These are phyloP conservation scores for Uloborus diversus DNA, from an alignment of 1,140 invertebrate genomes.

Conservation along the genomic window DNA sequence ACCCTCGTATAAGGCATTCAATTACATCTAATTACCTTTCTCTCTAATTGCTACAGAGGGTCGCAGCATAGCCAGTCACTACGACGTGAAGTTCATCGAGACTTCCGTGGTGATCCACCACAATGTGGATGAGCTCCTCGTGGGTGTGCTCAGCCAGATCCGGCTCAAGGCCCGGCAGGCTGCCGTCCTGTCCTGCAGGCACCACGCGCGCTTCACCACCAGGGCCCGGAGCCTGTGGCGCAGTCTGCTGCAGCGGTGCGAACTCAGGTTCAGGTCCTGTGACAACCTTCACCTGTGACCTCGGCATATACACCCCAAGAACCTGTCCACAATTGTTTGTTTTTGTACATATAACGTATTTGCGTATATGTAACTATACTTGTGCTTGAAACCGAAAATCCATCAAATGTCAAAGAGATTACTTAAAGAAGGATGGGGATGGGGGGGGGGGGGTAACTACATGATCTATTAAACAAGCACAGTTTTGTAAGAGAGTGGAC, in stretches of 20 bases:
- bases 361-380: too few species aligned
- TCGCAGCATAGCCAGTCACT: constrained; percentile 72
- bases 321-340: too few species aligned
- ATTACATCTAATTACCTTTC: constrained; percentile 22
- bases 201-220: constrained; percentile 37
- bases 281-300: constrained; percentile 60
- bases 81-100: constrained; percentile 82
- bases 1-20: too few species aligned
- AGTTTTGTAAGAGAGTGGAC: too few species aligned
- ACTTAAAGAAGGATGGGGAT: too few species aligned
- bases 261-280: constrained; percentile 63
- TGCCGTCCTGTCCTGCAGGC: background rate
- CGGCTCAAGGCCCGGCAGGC: constrained; percentile 57
- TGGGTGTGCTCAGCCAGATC: constrained; percentile 76
- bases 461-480: too few species aligned
- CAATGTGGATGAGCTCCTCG: constrained; percentile 82
- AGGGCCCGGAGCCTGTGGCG: constrained; percentile 60
- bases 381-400: too few species aligned
- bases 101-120: constrained; percentile 82
- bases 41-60: constrained; percentile 62
- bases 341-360: too few species aligned
- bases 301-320: too few species aligned
- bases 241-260: constrained; percentile 60
- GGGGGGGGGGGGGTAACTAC: too few species aligned
- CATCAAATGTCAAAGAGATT: too few species aligned